Base-by-base conservation (phyloP, 2,888 invertebrate species). In the Herminia tarsipennalis region DNA sequence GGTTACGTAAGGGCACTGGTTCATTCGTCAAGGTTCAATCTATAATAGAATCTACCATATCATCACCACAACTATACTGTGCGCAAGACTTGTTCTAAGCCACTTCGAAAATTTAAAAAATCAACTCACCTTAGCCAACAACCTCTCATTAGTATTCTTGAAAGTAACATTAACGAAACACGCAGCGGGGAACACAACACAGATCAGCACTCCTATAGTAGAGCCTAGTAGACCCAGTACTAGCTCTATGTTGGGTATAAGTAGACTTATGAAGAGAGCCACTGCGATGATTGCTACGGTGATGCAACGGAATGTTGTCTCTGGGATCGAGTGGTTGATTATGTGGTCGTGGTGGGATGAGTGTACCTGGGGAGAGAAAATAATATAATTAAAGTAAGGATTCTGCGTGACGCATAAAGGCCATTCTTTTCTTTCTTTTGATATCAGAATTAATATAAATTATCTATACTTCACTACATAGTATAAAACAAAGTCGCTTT, bases 191-290 rank as follows among this genome's bases (percentile, higher is more conserved):
- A 98, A 96, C 73, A 99, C 95, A 21, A 98, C 94, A 70, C 98
- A 98, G 59, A 99, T 95, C 59, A 97, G 93, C 8, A 98, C 96
- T 0, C 99, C 99, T 65, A 98, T 98, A 0, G 99, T 98, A 1
- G 99, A 97, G 0, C 99, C 99, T 22, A 98, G 95, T 21, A 99
- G 88, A 0, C 98, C 98, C 46, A 99, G 93, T 40, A 99, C 97
- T 67, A 99, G 93, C 89, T 99, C 98, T 46, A 98, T 97, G 76
- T 97, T 98, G 9, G 99, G 99, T 64, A 99, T 95, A 55, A 98
- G 81, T 36, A 99, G 93, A 8, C 98, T 98, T 43, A 96, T 93
- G 44, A 94, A 86, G 35, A 99, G 91, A 0, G 98, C 95, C 12
- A 94, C 92, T 0, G 93, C 83, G 0, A 99, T 94, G 52, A 99